These are phyloP conservation scores for Erinaceus europaeus DNA, from an alignment of 2,113 vertebrate species.

Conservation along the genomic window DNA sequence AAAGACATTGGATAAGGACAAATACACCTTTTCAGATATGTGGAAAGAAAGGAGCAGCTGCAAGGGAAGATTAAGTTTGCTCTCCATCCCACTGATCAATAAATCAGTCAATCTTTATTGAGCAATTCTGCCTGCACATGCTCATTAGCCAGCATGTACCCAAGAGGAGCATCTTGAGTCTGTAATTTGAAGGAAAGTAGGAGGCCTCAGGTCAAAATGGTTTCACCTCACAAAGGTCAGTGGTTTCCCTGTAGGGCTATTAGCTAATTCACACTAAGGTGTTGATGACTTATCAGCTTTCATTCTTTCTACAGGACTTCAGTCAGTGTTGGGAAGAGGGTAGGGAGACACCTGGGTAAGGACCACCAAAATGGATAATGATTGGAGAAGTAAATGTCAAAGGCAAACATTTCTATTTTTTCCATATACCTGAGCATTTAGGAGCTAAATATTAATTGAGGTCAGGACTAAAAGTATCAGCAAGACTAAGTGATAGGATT, in stretches of 20 bases:
- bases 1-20: not conserved
- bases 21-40: slow-evolving; percentile 18
- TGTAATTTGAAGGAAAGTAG: slow-evolving; percentile 24
- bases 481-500: not conserved
- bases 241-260: slow-evolving; percentile 34
- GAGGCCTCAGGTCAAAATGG: slow-evolving; percentile 42
- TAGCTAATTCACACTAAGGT: slow-evolving; percentile 59
- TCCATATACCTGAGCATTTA: not conserved
- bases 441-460: not conserved
- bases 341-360: not conserved
- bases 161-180: slow-evolving; percentile 29
- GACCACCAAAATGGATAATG: not conserved
- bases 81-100: slow-evolving; percentile 51
- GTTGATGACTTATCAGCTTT: slow-evolving; percentile 63
- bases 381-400: not conserved
- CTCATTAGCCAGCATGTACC: slow-evolving; percentile 63
- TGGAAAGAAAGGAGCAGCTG: slow-evolving; percentile 66
- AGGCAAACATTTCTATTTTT: not conserved
- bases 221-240: slow-evolving; percentile 56
- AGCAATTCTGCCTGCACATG: slow-evolving; percentile 50
- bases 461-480: not conserved
- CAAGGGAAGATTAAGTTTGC: slow-evolving; percentile 55
- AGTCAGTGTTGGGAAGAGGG: too few species aligned
- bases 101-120: slow-evolving; percentile 68
- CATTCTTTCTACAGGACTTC: slow-evolving; percentile 17